phyloP scores from a whole-genome alignment of 2,797 vertebrate species.

The Meriones psammophilus region DNA sequence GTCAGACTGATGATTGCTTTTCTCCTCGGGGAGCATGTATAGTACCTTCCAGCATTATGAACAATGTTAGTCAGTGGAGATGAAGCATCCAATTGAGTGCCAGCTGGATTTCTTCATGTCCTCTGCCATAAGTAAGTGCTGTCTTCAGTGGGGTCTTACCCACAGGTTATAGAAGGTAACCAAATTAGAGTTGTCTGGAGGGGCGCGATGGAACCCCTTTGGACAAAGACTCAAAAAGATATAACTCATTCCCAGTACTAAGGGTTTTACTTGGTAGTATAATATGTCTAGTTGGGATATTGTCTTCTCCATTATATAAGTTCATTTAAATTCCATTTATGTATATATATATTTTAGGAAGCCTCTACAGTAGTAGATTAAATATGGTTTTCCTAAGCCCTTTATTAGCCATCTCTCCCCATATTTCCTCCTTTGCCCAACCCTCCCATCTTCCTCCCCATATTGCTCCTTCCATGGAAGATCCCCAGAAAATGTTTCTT shows the following conservation, averaged over 20 bases:
- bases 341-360: background rate
- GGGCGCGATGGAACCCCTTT: background rate
- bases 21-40: background rate
- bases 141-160: background rate
- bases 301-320: background rate
- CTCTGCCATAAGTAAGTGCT: background rate
- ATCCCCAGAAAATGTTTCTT: background rate
- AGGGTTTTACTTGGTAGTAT: background rate
- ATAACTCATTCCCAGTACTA: background rate
- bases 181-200: background rate
- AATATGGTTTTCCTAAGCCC: background rate
- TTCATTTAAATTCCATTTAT: background rate
- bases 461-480: background rate
- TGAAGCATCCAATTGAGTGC: background rate
- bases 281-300: background rate
- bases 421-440: background rate
- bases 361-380: background rate
- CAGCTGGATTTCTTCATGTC: background rate
- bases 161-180: background rate
- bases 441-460: background rate
- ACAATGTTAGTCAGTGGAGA: background rate
- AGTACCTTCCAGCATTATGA: background rate
- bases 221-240: background rate
- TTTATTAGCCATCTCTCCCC: background rate
- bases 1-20: background rate